Evolutionary conservation across 2,888 invertebrate species (phyloP).

Genomic region (Cacoxenus indagator): DNA sequence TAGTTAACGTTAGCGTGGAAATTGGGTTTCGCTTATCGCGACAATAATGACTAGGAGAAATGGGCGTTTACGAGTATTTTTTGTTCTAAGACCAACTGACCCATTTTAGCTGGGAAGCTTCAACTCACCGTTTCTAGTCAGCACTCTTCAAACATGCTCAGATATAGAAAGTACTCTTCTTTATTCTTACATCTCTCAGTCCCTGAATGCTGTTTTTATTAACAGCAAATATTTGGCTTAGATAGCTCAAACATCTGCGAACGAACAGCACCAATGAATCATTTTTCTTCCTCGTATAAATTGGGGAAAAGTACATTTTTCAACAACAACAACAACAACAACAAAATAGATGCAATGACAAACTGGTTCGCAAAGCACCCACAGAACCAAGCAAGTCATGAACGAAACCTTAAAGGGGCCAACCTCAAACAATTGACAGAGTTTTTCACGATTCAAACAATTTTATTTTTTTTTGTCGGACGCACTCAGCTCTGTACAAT

Average conservation of each 20-base stretch:
- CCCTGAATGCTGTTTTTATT: not conserved
- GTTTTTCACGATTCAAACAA: conserved; percentile 9
- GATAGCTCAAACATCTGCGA: not conserved
- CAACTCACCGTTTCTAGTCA: not conserved
- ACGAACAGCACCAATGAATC: conserved; percentile 2
- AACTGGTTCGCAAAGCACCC: conserved; percentile 19
- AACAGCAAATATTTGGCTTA: not conserved
- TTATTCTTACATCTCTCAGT: not conserved
- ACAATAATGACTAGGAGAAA: not conserved
- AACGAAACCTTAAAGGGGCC: conserved; percentile 19
- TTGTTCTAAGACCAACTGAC: not conserved
- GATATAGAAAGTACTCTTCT: not conserved
- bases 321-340: not conserved
- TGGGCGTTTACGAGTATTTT: not conserved
- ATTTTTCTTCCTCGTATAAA: not conserved
- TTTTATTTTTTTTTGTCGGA: not conserved
- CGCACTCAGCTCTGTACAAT: conserved; percentile 21
- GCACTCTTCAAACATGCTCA: not conserved
- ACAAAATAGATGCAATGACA: not conserved
- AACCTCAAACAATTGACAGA: conserved; percentile 7
- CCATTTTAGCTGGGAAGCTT: not conserved
- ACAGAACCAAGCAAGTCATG: conserved; percentile 5
- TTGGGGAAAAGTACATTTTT: not conserved
- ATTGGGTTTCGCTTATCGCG: conserved; percentile 33
- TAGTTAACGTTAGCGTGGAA: conserved; percentile 39